A percentile compares a stretch with the other conserved stretches of the same genome.
Conservation (phyloP, 2,113 vertebrate species). For the Chamaea fasciata region DNA sequence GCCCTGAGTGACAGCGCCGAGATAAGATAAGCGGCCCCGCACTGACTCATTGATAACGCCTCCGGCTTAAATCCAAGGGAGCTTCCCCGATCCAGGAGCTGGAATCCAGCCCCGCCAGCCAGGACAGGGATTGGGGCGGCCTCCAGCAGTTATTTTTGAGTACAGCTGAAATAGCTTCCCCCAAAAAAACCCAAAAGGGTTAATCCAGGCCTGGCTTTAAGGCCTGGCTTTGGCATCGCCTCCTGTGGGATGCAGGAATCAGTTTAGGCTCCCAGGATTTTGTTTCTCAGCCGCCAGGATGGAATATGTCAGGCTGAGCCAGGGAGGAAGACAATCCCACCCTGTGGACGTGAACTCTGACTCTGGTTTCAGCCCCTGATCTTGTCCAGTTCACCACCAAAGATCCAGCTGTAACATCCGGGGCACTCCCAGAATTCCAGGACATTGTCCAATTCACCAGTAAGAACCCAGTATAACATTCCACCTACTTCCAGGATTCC, state of each 20-base stretch:
- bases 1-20: not conserved
- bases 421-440: not conserved
- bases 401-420: not conserved
- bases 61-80: not conserved
- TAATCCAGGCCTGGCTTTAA: not conserved
- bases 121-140: not conserved
- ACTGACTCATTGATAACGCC: not conserved
- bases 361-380: not conserved
- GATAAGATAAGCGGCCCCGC: not conserved
- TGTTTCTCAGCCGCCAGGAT: not conserved
- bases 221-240: not conserved
- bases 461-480: not conserved
- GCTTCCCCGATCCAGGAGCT: not conserved
- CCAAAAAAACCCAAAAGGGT: not conserved
- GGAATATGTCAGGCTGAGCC: not conserved
- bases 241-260: not conserved
- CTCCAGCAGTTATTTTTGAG: constrained; percentile 27
- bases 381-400: not conserved
- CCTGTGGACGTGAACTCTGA: not conserved
- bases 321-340: not conserved
- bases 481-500: not conserved
- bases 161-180: not conserved
- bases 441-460: not conserved
- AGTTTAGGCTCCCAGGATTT: not conserved
- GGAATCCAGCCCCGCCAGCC: not conserved